Conservation (phyloP, 2,797 vertebrate species). For the Florisuga fusca region DNA sequence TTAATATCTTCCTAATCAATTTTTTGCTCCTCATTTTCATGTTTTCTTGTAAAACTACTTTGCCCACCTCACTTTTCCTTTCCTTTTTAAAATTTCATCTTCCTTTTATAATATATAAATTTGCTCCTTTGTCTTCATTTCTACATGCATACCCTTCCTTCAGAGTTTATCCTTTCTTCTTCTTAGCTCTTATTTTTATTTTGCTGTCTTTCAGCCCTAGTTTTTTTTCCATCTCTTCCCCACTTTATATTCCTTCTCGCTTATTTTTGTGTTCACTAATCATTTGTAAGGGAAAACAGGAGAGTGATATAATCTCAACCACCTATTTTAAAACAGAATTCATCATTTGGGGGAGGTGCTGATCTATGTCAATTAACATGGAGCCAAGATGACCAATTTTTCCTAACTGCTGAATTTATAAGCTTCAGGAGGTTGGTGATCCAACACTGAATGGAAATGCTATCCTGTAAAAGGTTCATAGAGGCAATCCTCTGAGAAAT, state of each 20-base stretch:
- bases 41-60: background rate
- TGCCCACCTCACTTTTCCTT: background rate
- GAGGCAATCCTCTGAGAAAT: background rate
- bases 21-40: background rate
- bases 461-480: background rate
- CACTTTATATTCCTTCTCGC: background rate
- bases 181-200: background rate
- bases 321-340: background rate
- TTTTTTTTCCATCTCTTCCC: background rate
- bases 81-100: background rate
- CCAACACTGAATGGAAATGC: background rate
- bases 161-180: background rate
- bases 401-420: background rate
- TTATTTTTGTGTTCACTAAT: background rate
- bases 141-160: background rate
- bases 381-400: background rate
- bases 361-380: background rate
- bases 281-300: background rate
- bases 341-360: background rate
- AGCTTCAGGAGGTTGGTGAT: background rate
- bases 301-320: background rate
- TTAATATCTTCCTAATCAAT: accelerated
- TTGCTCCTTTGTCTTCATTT: background rate
- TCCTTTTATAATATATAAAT: background rate
- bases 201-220: background rate